phyloP scores from a whole-genome alignment of 1,140 invertebrate species.

The Nymphalis io region DNA sequence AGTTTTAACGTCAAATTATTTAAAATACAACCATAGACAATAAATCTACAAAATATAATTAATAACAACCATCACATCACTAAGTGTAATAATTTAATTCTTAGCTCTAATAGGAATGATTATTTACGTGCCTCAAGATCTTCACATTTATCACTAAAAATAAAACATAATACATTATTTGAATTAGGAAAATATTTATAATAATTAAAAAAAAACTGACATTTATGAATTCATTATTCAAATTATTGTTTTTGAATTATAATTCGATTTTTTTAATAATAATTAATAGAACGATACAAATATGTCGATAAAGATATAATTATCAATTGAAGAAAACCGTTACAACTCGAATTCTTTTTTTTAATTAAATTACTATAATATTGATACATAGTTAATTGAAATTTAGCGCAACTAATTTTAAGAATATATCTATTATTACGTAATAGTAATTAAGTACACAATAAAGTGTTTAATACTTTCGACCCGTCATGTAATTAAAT shows the following conservation, averaged over 20 bases:
- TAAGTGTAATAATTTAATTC: conserved; percentile 10
- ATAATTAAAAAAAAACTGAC: neutral
- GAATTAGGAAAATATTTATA: neutral
- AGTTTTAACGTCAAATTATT: neutral
- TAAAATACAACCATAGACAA: neutral
- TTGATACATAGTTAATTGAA: too few relatives aligned
- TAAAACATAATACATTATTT: neutral
- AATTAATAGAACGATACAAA: too few relatives aligned
- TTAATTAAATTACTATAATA: too few relatives aligned
- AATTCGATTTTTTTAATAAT: too few relatives aligned
- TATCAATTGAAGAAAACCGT: too few relatives aligned
- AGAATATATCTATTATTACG: too few relatives aligned
- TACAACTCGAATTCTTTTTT: too few relatives aligned
- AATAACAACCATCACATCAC: neutral
- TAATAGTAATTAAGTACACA: too few relatives aligned
- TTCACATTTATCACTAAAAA: neutral
- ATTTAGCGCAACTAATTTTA: too few relatives aligned
- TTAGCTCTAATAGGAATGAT: conserved; percentile 7
- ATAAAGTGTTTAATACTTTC: neutral
- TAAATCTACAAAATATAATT: conserved; percentile 1
- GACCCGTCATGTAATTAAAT: neutral
- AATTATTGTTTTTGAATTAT: too few relatives aligned
- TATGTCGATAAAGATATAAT: too few relatives aligned
- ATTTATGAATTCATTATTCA: neutral
- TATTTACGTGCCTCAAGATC: neutral